Evolutionary conservation across 1,140 invertebrate species (phyloP).

Genomic region (Drosophila truncata): DNA sequence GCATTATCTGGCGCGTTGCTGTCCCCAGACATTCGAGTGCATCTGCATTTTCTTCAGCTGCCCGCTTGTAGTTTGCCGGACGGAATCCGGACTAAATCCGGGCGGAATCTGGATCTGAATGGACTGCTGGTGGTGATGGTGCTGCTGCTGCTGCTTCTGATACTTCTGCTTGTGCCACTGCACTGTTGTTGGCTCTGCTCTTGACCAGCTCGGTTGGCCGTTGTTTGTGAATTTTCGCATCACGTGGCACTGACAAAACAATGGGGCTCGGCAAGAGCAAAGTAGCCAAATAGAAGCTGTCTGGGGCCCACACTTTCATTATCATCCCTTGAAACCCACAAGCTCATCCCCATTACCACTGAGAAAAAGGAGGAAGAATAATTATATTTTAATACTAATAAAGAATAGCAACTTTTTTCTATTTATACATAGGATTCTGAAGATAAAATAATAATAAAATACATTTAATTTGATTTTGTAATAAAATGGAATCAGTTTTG

Average conservation of each 20-base stretch:
- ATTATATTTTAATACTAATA: not conserved
- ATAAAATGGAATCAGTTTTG: no score
- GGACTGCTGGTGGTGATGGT: slow-evolving; percentile 44
- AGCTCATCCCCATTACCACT: not conserved
- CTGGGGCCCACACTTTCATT: slow-evolving; percentile 33
- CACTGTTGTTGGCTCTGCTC: slow-evolving; percentile 60
- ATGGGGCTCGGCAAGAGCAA: slow-evolving; percentile 38
- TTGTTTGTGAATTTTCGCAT: slow-evolving; percentile 79
- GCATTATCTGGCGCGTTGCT: slow-evolving; percentile 62
- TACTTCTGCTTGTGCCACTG: slow-evolving; percentile 5
- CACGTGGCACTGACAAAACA: slow-evolving; percentile 74
- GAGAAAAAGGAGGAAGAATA: not conserved
- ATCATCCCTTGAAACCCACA: slow-evolving; percentile 13
- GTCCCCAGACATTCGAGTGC: slow-evolving; percentile 50
- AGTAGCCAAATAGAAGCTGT: slow-evolving; percentile 71
- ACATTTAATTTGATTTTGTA: no score
- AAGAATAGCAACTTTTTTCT: no score
- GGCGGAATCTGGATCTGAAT: slow-evolving; percentile 36
- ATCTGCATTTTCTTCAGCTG: slow-evolving; percentile 53
- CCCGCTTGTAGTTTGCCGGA: slow-evolving; percentile 44
- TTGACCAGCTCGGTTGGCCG: slow-evolving; percentile 68
- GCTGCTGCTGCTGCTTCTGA: slow-evolving; percentile 16
- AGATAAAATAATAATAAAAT: no score
- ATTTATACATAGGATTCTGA: no score
- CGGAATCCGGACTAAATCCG: slow-evolving; percentile 11